Percentiles rank a stretch among this genome's conserved stretches.
phyloP scores from a whole-genome alignment of 35 echinoderm and acorn worm genomes.

The Apostichopus californicus region DNA sequence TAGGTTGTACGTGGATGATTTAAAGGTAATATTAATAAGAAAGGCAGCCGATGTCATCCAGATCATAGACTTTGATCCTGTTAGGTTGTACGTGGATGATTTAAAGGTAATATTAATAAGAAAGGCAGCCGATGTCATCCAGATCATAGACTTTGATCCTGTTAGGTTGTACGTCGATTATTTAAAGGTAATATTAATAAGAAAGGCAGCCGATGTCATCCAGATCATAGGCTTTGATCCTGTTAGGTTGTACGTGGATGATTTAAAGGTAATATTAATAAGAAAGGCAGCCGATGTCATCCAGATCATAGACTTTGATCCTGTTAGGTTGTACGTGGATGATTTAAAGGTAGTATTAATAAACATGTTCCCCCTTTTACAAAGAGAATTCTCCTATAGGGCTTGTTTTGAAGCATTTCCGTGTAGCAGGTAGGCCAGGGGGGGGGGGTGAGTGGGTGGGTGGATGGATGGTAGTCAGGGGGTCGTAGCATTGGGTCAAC shows the following conservation, averaged over 20 bases:
- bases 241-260: slow-evolving; percentile 66
- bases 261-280: slow-evolving; percentile 62
- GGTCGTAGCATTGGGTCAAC: too few species aligned
- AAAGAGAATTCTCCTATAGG: too few species aligned
- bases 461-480: too few species aligned
- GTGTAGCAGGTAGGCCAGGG: too few species aligned
- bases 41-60: slow-evolving; percentile 45
- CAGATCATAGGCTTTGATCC: slow-evolving; percentile 94
- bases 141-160: slow-evolving; percentile 91
- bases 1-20: slow-evolving; percentile 67
- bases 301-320: slow-evolving; percentile 91
- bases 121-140: slow-evolving; percentile 35
- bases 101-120: slow-evolving; percentile 60
- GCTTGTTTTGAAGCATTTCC: too few species aligned
- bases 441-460: too few species aligned
- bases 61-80: slow-evolving; percentile 91
- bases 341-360: slow-evolving; percentile 71
- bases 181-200: slow-evolving; percentile 57
- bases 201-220: slow-evolving; percentile 13
- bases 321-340: slow-evolving; percentile 68
- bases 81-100: slow-evolving; percentile 68
- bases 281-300: slow-evolving; percentile 11
- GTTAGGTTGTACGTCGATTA: slow-evolving; percentile 72
- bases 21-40: slow-evolving; percentile 58
- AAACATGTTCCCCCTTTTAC: too few species aligned